Percentiles rank a stretch among this genome's conserved stretches.
These are phyloP conservation scores for Plectropomus leopardus DNA, from an alignment of 2,113 vertebrate genomes.

Conservation along the genomic window DNA sequence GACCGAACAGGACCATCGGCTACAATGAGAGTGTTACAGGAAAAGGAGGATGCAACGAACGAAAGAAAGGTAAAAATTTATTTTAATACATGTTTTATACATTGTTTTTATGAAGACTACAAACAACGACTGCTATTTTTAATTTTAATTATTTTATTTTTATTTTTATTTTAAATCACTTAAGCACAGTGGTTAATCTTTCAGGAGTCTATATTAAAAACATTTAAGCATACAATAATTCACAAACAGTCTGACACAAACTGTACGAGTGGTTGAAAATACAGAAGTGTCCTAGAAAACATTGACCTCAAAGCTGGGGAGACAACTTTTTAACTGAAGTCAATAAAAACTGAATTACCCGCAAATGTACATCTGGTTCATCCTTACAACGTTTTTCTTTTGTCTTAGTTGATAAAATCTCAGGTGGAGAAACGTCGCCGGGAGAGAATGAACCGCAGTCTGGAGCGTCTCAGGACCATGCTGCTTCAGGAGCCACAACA, in stretches of 20 bases:
- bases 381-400: not conserved
- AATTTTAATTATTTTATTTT: no score
- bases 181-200: no score
- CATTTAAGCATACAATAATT: no score
- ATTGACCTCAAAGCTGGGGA: not conserved
- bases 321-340: not conserved
- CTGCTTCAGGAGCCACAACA: conserved; percentile 83
- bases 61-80: conserved; percentile 74
- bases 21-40: conserved; percentile 57
- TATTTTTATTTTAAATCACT: no score
- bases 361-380: not conserved
- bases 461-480: conserved; percentile 85
- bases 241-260: no score
- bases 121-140: not conserved
- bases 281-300: not conserved
- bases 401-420: conserved; percentile 86
- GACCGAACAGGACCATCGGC: not conserved
- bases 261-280: not conserved
- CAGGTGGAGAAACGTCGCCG: conserved; percentile 88
- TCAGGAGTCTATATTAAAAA: no score
- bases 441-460: conserved; percentile 89
- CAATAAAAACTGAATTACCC: rapidly evolving
- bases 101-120: not conserved
- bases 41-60: conserved; percentile 35
- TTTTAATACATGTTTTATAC: not conserved